Evolutionary conservation across 2,113 vertebrate genomes (phyloP), one percentile per base, ranked within the genome.

Genomic region (Amphilophus citrinellus): DNA sequence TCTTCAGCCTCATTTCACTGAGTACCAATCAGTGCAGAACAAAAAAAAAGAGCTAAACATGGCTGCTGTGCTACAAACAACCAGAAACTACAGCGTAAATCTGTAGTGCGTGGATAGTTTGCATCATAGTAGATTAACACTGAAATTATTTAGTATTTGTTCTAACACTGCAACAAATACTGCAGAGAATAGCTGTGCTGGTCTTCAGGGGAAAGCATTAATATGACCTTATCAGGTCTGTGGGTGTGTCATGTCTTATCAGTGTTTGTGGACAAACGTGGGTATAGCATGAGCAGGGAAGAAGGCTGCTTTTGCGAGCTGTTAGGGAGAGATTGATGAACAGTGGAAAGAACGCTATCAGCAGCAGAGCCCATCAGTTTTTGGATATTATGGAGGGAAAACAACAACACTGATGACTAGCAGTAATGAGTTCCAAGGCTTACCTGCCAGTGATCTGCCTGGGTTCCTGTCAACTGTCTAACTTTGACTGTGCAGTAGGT

Each of bases 341-440:
- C 7, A 30, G 53, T 39, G 53, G 30, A 59, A 11, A n/a, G 47
- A 60, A 77, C 71, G 32, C 59, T 2, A 78, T 81, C n/a, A 65
- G 39, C 56, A 56, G 35, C 24, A 24, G 11, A 61, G 24, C 58
- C 30, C 13, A 53, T 68, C 30, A 3, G 60, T 42, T 78, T 39
- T 78, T 27, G 3, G 17, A 76, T 44, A 20, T 79, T 3, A 13
- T 27, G n/a, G 37, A 37, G 24, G 76, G 13, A 80, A n/a, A 81
- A 79, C 37, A 53, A 79, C 76, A 80, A 30, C 22, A 24, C 0
- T 27, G 60, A 84, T 61, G 76, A 83, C 10, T 2, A 56, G 58
- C 62, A 71, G 73, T 84, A 83, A 89, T 80, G 87, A 87, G 42
- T 65, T 83, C 30, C 42, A 24, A 60, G 61, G 6, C 9, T 66